Evolutionary conservation across 2,113 vertebrate species (phyloP).

Genomic region (Bubo scandiacus): DNA sequence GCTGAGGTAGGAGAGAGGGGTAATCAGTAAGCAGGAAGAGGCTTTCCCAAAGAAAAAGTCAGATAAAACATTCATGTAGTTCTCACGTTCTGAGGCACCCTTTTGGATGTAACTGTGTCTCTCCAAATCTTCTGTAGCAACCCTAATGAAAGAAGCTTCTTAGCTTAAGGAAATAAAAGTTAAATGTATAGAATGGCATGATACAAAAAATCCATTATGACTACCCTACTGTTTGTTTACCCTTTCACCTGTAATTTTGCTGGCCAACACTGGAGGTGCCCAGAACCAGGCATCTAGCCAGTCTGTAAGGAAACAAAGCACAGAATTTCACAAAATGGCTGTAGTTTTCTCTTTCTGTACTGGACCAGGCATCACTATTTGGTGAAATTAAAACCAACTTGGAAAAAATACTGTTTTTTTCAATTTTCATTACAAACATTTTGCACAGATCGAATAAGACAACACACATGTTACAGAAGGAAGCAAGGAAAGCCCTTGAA

Average conservation of each 20-base stretch:
- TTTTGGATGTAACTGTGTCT: background rate
- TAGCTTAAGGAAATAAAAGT: background rate
- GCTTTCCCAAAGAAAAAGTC: background rate
- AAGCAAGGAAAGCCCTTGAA: background rate
- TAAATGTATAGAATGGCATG: background rate
- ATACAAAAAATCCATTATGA: background rate
- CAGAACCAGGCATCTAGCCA: background rate
- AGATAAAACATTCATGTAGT: background rate
- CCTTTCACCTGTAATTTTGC: background rate
- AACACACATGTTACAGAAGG: background rate
- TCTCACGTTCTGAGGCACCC: background rate
- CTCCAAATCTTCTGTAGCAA: background rate
- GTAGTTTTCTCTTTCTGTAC: background rate
- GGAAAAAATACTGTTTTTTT: background rate
- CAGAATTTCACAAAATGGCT: background rate
- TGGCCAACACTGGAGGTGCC: background rate
- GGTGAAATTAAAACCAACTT: background rate
- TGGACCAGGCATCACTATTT: background rate
- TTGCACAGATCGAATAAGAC: background rate
- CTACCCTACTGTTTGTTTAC: background rate
- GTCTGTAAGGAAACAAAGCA: background rate
- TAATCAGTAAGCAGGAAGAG: background rate
- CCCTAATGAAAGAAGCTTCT: background rate
- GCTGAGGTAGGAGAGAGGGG: background rate
- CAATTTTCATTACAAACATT: background rate